Conservation (phyloP, 2,888 invertebrate species). For the Eubasilissa splendida region DNA sequence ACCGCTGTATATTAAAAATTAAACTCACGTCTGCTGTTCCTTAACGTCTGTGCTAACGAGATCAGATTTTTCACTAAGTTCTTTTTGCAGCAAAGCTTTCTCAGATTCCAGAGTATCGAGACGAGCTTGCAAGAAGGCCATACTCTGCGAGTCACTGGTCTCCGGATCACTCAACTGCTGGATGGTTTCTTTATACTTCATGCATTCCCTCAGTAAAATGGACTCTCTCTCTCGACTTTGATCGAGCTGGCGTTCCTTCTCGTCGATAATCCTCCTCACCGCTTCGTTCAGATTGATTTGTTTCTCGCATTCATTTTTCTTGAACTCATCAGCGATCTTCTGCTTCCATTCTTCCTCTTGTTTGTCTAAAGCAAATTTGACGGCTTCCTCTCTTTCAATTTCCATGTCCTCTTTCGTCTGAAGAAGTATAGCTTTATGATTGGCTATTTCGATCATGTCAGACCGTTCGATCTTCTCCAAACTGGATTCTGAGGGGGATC, state of each 20-base stretch:
- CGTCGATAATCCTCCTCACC: slow-evolving; percentile 76
- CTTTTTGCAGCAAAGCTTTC: slow-evolving; percentile 41
- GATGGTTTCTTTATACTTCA: slow-evolving; percentile 79
- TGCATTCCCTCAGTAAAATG: slow-evolving; percentile 75
- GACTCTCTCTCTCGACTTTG: slow-evolving; percentile 76
- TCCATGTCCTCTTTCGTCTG: slow-evolving; percentile 80
- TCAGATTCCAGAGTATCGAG: slow-evolving; percentile 39
- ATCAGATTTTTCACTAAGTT: slow-evolving; percentile 32
- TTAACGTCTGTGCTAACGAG: slow-evolving; percentile 1
- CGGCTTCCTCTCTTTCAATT: slow-evolving; percentile 73
- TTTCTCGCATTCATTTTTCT: slow-evolving; percentile 70
- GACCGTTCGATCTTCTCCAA: slow-evolving; percentile 83
- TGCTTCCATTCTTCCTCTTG: slow-evolving; percentile 71
- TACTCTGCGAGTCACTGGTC: slow-evolving; percentile 71
- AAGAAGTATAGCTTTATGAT: slow-evolving; percentile 78
- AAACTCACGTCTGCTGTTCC: slow-evolving; percentile 49
- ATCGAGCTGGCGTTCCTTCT: slow-evolving; percentile 82
- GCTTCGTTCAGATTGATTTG: slow-evolving; percentile 77
- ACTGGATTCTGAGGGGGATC: slow-evolving; percentile 84
- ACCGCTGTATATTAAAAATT: no score
- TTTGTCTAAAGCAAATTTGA: slow-evolving; percentile 71
- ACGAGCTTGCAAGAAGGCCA: slow-evolving; percentile 38
- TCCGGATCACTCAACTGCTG: slow-evolving; percentile 79
- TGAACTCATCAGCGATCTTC: slow-evolving; percentile 67
- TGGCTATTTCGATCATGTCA: slow-evolving; percentile 76